A percentile compares a stretch with the other conserved stretches of the same genome.
Evolutionary conservation across 2,888 invertebrate species (phyloP).

Genomic region (Parnassius glacialis): DNA sequence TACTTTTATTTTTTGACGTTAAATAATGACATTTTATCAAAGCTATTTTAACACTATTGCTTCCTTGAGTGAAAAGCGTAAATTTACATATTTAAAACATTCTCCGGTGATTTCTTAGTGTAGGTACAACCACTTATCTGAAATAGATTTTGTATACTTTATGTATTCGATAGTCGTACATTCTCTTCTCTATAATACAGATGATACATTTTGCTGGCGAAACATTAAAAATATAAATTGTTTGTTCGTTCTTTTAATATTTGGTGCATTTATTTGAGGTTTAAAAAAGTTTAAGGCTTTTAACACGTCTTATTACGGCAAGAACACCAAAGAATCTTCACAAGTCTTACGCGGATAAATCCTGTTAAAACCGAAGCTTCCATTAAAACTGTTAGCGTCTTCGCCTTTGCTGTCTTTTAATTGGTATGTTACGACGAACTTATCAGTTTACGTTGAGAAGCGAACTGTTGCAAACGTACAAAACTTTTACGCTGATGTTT

Average conservation of each 20-base stretch:
- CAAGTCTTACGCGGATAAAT: slow-evolving; percentile 61
- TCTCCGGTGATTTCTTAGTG: too few relatives aligned
- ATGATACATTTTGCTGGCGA: too few relatives aligned
- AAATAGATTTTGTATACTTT: too few relatives aligned
- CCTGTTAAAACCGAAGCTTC: slow-evolving; percentile 73
- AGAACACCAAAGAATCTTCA: slow-evolving; percentile 11
- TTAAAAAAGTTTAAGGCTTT: background rate
- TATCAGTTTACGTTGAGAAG: slow-evolving; percentile 54
- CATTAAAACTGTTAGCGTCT: slow-evolving; percentile 58
- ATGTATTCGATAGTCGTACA: too few relatives aligned
- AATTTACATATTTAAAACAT: too few relatives aligned
- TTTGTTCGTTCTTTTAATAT: too few relatives aligned
- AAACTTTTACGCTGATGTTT: background rate
- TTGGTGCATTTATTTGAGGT: too few relatives aligned
- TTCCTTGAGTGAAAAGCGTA: too few relatives aligned
- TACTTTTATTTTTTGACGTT: background rate
- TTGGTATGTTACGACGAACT: slow-evolving; percentile 53
- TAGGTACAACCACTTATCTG: too few relatives aligned
- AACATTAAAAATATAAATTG: too few relatives aligned
- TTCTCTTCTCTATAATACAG: too few relatives aligned
- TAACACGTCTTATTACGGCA: slow-evolving; percentile 22
- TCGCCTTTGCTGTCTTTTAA: slow-evolving; percentile 61
- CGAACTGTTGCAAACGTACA: slow-evolving; percentile 38
- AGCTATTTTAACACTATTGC: background rate
- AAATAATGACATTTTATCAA: background rate